Evolutionary conservation across 1,140 invertebrate species (phyloP), one percentile per base, ranked within the genome.

Genomic region (Rhizoglyphus robini): DNA sequence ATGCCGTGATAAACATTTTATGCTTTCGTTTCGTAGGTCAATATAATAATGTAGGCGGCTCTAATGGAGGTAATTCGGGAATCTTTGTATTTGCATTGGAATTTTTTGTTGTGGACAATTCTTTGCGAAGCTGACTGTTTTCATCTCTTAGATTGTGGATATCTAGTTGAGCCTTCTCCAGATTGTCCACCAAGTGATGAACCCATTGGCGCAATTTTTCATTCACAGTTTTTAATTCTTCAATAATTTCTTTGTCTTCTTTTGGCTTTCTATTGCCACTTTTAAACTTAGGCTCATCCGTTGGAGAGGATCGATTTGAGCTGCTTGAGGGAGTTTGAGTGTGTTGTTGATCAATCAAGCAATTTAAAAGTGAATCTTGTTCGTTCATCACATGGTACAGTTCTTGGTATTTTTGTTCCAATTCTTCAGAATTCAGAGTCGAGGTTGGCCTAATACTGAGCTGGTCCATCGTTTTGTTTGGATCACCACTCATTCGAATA

Each of bases 31-130:
- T n/a, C n/a, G n/a, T n/a, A n/a, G n/a, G n/a, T 60, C 36, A 60
- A 60, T 60, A 60, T 3, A 60, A 27, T 3, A 60, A 27, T 60
- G 1, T 60, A n/a, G 58, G 58, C 3, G 58, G 3, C n/a, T 60
- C 58, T n/a, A 60, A 46, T 46, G 58, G 58, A 34, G 58, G 58
- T 34, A 60, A 46, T 60, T 60, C 58, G 3, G 58, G 58, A 60
- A 60, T 29, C 25, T 4, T 11, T 60, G 15, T 29, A 29, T 29
- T 60, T n/a, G 32, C 23, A 51, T 23, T 23, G 2, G 1, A 8
- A 51, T 27, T 51, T 51, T 51, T 51, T 25, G 29, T 1, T 13
- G 2, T 27, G 29, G 13, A 20, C 23, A 60, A 46, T 46, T 60
- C 58, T 60, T 60, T 60, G n/a, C 29, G 15, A 11, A 60, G 27